A percentile compares a stretch with the other conserved stretches of the same genome.
phyloP scores from a whole-genome alignment of 1,140 invertebrate species.

The Diorhabda elongata region DNA sequence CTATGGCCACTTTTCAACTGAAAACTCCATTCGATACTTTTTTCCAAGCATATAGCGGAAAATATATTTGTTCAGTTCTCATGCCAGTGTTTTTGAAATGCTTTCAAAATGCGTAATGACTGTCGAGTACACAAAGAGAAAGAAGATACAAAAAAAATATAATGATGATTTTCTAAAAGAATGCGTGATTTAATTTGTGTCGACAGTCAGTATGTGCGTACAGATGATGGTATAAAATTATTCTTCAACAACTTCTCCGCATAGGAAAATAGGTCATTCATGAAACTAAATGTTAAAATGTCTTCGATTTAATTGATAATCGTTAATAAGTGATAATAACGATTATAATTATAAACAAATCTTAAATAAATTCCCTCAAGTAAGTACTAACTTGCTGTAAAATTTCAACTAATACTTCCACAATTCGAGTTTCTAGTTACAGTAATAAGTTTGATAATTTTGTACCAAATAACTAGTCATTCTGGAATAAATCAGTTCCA shows the following conservation, averaged over 20 bases:
- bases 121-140: constrained; percentile 1
- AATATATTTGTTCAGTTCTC: constrained; percentile 1
- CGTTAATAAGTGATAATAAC: too few relatives aligned
- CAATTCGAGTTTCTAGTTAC: too few relatives aligned
- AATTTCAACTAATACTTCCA: too few relatives aligned
- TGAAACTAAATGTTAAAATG: too few relatives aligned
- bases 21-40: neutral
- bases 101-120: constrained; percentile 2
- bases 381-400: too few relatives aligned
- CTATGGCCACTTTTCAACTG: neutral
- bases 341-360: too few relatives aligned
- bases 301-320: too few relatives aligned
- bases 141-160: neutral
- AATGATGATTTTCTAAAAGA: neutral
- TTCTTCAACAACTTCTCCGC: neutral
- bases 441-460: too few relatives aligned
- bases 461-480: too few relatives aligned
- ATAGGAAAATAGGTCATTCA: too few relatives aligned
- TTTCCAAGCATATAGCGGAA: neutral
- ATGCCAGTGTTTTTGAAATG: neutral
- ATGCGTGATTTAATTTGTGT: neutral
- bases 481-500: too few relatives aligned
- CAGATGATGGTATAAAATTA: neutral
- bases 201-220: neutral
- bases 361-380: too few relatives aligned